phyloP scores from a whole-genome alignment of 2,113 vertebrate genomes.

The Cottus gobio region DNA sequence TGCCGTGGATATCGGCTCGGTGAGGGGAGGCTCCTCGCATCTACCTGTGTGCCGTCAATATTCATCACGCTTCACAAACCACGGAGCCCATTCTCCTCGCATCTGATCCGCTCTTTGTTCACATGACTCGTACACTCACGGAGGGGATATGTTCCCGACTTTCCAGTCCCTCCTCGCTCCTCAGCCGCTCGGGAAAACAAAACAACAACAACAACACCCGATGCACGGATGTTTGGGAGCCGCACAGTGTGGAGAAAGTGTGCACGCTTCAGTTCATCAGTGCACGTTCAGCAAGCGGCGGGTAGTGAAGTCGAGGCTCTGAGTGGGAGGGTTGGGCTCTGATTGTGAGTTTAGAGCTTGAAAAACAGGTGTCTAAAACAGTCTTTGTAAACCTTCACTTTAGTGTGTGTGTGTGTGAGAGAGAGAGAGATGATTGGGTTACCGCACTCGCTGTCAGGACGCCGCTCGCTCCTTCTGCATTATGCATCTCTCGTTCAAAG shows the following conservation, averaged over 20 bases:
- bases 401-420: not conserved
- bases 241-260: not conserved
- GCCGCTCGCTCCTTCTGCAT: slow-evolving; percentile 66
- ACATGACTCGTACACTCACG: slow-evolving; percentile 5
- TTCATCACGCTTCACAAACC: slow-evolving; percentile 42
- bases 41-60: slow-evolving; percentile 48
- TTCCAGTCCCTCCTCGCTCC: slow-evolving; percentile 25
- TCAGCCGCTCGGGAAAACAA: not conserved
- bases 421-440: slow-evolving; percentile 57
- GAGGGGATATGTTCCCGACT: not conserved
- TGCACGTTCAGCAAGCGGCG: not conserved
- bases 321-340: slow-evolving; percentile 23
- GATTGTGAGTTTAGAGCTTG: slow-evolving; percentile 34
- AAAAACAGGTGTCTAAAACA: slow-evolving; percentile 26
- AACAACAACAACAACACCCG: slow-evolving; percentile 12
- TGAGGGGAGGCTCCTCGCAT: not conserved
- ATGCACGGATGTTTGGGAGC: slow-evolving; percentile 6
- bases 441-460: slow-evolving; percentile 54
- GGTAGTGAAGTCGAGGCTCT: slow-evolving; percentile 19
- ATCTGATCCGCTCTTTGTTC: slow-evolving; percentile 20
- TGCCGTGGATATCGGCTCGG: slow-evolving; percentile 14
- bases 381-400: slow-evolving; percentile 37
- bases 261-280: not conserved
- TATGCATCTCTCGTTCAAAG: slow-evolving; percentile 76
- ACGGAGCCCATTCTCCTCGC: slow-evolving; percentile 43